Evolutionary conservation across 2,888 invertebrate genomes (phyloP).

Genomic region (Harmothoe impar): DNA sequence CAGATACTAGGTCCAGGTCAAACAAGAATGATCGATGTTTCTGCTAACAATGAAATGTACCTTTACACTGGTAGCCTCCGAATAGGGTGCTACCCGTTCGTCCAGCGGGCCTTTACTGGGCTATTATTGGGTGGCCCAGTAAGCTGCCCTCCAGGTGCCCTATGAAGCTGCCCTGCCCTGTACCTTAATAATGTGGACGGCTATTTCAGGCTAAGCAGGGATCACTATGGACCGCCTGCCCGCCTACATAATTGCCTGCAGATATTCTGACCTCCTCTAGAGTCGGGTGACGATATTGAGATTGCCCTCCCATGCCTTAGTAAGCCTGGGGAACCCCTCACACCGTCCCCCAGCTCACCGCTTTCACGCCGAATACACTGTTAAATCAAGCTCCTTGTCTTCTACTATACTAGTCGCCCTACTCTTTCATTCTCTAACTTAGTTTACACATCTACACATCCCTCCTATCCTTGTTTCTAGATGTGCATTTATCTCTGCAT

Average conservation of each 20-base stretch:
- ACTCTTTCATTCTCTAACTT: too few species aligned
- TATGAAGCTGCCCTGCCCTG: neutral
- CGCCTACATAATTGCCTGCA: conserved; percentile 25
- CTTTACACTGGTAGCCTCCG: too few species aligned
- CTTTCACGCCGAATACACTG: neutral
- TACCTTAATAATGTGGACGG: conserved; percentile 17
- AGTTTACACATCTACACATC: too few species aligned
- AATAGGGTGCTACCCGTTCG: too few species aligned
- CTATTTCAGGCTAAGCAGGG: conserved; percentile 21
- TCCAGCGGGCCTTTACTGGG: too few species aligned
- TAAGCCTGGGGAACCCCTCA: neutral
- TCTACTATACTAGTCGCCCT: too few species aligned
- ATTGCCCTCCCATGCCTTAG: neutral
- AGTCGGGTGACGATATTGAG: conserved; percentile 23
- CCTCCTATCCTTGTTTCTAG: neutral
- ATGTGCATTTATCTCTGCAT: too few species aligned
- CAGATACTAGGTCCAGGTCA: too few species aligned
- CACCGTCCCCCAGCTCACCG: neutral
- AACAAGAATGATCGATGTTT: too few species aligned
- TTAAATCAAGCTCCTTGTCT: too few species aligned
- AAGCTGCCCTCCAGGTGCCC: neutral
- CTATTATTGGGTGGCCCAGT: too few species aligned
- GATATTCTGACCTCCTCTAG: conserved; percentile 24
- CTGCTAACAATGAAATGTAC: too few species aligned
- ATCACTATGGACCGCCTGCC: neutral